Conservation (phyloP, 2,113 vertebrate species). For the Leuciscus idus region DNA sequence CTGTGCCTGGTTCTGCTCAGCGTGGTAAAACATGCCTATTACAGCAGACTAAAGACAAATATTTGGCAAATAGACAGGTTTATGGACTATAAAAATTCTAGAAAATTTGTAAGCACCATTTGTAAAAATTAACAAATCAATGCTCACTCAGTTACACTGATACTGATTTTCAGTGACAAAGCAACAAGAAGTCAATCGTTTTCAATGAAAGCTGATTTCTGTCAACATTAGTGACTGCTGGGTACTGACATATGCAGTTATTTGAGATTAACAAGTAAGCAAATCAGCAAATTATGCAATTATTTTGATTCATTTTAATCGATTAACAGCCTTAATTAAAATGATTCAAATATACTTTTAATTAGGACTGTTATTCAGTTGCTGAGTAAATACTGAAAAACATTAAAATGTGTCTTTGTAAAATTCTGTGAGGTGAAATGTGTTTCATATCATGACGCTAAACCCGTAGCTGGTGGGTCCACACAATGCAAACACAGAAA, state of each 20-base stretch:
- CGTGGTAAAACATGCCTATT: not conserved
- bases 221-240: not conserved
- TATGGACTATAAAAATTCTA: constrained; percentile 16
- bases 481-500: not conserved
- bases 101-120: not conserved
- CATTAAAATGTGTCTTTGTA: not conserved
- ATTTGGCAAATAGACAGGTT: constrained; percentile 11
- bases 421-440: not conserved
- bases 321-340: no score
- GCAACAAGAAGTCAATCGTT: not conserved
- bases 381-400: not conserved
- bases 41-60: constrained; percentile 5
- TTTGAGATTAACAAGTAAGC: not conserved
- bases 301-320: no score
- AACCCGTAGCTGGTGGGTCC: not conserved
- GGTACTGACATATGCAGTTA: not conserved
- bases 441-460: not conserved
- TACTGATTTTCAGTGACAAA: not conserved
- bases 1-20: constrained; percentile 69
- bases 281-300: not conserved
- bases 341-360: not conserved
- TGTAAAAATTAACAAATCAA: not conserved
- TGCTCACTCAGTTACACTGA: not conserved
- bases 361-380: not conserved
- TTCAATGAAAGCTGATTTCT: not conserved